These are phyloP conservation scores for Acanthornis magna DNA, from an alignment of 2,797 vertebrate species.

Conservation along the genomic window DNA sequence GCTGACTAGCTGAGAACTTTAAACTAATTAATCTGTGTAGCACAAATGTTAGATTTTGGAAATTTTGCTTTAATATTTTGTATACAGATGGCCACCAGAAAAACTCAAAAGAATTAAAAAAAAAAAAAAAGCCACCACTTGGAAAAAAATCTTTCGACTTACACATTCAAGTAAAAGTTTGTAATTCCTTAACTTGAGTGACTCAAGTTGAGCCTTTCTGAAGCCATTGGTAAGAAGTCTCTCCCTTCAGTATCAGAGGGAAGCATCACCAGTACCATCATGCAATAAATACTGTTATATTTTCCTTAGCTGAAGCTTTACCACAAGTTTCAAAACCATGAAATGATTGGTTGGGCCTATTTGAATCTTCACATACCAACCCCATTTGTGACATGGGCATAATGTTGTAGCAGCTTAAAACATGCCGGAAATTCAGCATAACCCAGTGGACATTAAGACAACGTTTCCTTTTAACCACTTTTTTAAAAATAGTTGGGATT, in stretches of 20 bases:
- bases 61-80: neutral
- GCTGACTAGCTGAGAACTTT: neutral
- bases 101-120: neutral
- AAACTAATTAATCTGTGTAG: neutral
- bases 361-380: neutral
- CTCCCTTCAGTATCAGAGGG: neutral
- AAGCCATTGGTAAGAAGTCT: neutral
- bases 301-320: neutral
- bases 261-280: neutral
- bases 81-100: neutral
- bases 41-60: neutral
- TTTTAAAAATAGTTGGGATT: neutral
- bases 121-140: fast-evolving
- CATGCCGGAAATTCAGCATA: neutral
- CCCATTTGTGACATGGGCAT: fast-evolving
- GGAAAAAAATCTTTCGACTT: neutral
- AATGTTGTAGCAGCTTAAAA: neutral
- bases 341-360: neutral
- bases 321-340: neutral
- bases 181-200: neutral
- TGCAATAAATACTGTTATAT: fast-evolving
- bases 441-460: neutral
- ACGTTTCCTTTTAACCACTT: neutral
- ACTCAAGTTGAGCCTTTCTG: neutral
- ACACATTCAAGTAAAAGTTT: neutral